Base-by-base conservation (phyloP, 2,888 invertebrate genomes). In the Penaeus monodon region DNA sequence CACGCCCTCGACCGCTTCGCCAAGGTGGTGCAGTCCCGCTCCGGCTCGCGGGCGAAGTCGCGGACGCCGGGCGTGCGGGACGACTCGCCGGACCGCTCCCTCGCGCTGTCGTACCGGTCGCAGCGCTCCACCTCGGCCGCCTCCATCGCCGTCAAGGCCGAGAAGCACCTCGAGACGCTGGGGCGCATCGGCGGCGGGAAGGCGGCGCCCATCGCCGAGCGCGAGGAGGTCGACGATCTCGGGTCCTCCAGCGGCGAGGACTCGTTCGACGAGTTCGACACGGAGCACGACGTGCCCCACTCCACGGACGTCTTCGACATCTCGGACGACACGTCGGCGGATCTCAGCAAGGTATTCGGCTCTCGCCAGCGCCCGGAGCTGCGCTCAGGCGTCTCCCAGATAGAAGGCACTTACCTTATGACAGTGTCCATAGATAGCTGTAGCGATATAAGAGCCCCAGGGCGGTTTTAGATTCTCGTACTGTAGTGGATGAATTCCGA, bases 1-100 rank as follows among this genome's bases (percentile, higher is more conserved):
- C 97, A 97, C 92, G 95, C 97, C 0, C 96, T 96, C 95, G 96
- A 97, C 91, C 96, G 97, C 91, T 97, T 97, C 97, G 94, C 94
- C 86, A 94, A 91, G 68, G 91, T 96, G 81, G 96, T 88, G 38
- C 74, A 83, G 80, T 78, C 84, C 24, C 85, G 89, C n/a, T 81
- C 81, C 38, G 79, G 73, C 22, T 65, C 44, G 8, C 73, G 86
- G 22, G 86, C 77, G 63, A 81, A 74, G 77, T 81, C 86, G n/a
- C 12, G 22, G 29, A 86, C 86, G 7, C 81, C 81, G 14, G 81
- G 66, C 44, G 29, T 65, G 24, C 24, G 77, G 38, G 85, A 81
- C 12, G 80, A 79, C 24, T 86, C 86, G 27, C 86, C 81, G 3
- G 86, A 86, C 38, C 44, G 24, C 24, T 88, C 86, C 29, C 73